Evolutionary conservation across 2,888 invertebrate genomes (phyloP).

Genomic region (Lycophotia porphyrea): DNA sequence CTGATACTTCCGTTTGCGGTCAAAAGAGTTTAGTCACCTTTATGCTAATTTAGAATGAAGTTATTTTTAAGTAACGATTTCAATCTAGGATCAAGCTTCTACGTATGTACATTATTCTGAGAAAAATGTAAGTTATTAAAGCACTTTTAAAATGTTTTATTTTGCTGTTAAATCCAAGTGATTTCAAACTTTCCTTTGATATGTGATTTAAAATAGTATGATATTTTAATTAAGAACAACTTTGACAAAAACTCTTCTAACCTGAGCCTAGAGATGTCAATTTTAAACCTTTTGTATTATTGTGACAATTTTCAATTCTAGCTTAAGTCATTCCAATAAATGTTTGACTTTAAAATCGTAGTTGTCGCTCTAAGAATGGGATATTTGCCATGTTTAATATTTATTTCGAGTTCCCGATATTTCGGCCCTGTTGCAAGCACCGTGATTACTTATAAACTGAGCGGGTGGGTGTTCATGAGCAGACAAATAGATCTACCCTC

Average conservation of each 20-base stretch:
- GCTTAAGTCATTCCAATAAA: too few relatives aligned
- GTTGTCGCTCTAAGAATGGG: too few relatives aligned
- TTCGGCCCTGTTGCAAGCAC: too few relatives aligned
- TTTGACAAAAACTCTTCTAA: neutral
- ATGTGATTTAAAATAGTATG: neutral
- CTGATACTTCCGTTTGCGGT: constrained; percentile 29
- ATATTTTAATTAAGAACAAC: too few relatives aligned
- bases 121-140: constrained; percentile 53
- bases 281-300: too few relatives aligned
- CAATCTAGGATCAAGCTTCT: constrained; percentile 23
- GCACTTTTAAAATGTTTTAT: constrained; percentile 41
- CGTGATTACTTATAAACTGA: too few relatives aligned
- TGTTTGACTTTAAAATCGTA: too few relatives aligned
- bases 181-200: neutral
- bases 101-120: constrained; percentile 45
- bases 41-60: constrained; percentile 29
- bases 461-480: too few relatives aligned
- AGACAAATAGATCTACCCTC: too few relatives aligned
- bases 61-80: neutral
- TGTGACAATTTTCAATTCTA: too few relatives aligned
- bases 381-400: too few relatives aligned
- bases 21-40: constrained; percentile 49
- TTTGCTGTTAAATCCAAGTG: neutral
- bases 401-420: too few relatives aligned
- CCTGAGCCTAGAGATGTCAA: neutral